These are phyloP conservation scores for Nymphicus hollandicus DNA, from an alignment of 2,113 vertebrate genomes.

Conservation along the genomic window DNA sequence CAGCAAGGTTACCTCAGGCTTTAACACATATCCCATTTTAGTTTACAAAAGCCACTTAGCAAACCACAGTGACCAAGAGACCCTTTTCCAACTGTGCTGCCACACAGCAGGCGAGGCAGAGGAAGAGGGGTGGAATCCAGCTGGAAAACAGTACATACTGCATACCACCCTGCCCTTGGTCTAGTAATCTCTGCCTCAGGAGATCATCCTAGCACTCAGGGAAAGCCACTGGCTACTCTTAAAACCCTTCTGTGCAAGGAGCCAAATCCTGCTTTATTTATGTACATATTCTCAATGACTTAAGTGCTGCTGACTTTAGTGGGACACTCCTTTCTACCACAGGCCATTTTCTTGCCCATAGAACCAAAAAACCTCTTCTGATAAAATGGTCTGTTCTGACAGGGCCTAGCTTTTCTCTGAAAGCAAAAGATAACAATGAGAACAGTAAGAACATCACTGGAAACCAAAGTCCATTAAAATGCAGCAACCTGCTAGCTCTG, in stretches of 20 bases:
- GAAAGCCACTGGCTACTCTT: background rate
- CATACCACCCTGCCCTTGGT: fast-evolving
- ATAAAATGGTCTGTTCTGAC: background rate
- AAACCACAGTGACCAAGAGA: fast-evolving
- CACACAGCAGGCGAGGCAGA: fast-evolving
- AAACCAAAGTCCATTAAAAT: background rate
- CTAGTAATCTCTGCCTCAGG: background rate
- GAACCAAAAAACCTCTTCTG: background rate
- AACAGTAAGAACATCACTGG: background rate
- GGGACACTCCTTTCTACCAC: background rate
- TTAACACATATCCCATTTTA: fast-evolving
- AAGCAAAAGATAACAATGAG: background rate
- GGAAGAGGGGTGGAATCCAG: no score
- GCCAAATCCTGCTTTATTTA: background rate
- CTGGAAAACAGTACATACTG: fast-evolving
- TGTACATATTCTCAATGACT: background rate
- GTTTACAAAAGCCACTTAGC: background rate
- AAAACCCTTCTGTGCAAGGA: background rate
- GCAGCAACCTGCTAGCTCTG: background rate
- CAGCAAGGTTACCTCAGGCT: background rate
- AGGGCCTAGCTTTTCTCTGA: background rate
- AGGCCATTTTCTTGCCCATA: background rate
- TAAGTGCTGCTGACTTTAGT: background rate
- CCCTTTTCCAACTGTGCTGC: fast-evolving
- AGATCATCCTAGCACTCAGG: no score